Percentiles rank a stretch among this genome's conserved stretches.
Evolutionary conservation across 2,797 vertebrate species (phyloP).

Genomic region (Bufotes viridis): DNA sequence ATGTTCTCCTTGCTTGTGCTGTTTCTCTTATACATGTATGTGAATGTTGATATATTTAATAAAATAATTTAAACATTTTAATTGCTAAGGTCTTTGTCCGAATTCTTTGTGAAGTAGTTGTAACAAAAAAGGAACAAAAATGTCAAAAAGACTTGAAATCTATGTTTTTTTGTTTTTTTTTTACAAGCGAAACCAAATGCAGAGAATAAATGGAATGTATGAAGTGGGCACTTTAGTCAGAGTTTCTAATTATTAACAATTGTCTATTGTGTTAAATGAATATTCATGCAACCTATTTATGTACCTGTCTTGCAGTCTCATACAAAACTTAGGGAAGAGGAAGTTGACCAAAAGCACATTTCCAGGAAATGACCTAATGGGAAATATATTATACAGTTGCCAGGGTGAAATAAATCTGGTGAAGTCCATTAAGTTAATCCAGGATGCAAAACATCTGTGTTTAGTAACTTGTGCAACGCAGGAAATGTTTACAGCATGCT

Average conservation of each 20-base stretch:
- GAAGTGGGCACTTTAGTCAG: too few species aligned
- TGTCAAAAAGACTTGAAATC: too few species aligned
- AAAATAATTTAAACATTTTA: too few species aligned
- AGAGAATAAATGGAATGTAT: too few species aligned
- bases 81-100: too few species aligned
- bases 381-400: constrained; percentile 42
- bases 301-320: constrained; percentile 8
- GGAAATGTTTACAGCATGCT: constrained; percentile 45
- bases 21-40: too few species aligned
- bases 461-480: constrained; percentile 29
- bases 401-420: not conserved
- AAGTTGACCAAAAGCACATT: constrained; percentile 7
- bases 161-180: too few species aligned
- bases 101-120: too few species aligned
- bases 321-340: constrained; percentile 34
- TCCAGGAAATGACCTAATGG: constrained; percentile 54
- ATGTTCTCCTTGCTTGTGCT: too few species aligned
- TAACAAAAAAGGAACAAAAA: too few species aligned
- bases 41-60: too few species aligned
- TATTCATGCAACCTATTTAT: not conserved
- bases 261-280: constrained; percentile 23
- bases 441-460: constrained; percentile 50
- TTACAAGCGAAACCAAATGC: too few species aligned
- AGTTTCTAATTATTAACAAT: constrained; percentile 15
- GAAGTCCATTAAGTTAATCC: not conserved